Conservation (phyloP, 2,113 vertebrate species). For the Numida meleagris region DNA sequence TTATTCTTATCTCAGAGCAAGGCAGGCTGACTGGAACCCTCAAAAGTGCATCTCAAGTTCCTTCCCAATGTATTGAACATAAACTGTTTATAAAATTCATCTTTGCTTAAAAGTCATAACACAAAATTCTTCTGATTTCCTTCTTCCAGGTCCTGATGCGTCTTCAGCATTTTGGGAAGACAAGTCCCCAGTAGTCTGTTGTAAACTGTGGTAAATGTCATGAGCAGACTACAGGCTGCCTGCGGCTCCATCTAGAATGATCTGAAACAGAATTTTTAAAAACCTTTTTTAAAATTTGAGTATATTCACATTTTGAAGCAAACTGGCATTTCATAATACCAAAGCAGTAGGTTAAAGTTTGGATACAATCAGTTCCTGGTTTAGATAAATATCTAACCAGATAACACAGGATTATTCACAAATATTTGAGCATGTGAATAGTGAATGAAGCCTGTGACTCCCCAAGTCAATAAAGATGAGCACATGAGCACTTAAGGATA, state of each 20-base stretch:
- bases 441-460: slow-evolving; percentile 36
- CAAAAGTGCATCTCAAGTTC: slow-evolving; percentile 19
- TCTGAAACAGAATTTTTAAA: slow-evolving; percentile 67
- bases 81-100: slow-evolving; percentile 13
- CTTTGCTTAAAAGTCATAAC: slow-evolving; percentile 5
- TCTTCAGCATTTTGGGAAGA: neutral
- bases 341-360: slow-evolving; percentile 59
- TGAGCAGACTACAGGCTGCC: slow-evolving; percentile 66
- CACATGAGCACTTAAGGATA: neutral
- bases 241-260: slow-evolving; percentile 72
- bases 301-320: slow-evolving; percentile 31
- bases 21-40: neutral
- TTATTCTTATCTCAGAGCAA: neutral
- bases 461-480: slow-evolving; percentile 22
- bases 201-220: slow-evolving; percentile 44
- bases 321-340: slow-evolving; percentile 39
- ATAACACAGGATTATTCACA: slow-evolving; percentile 53
- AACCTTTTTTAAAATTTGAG: slow-evolving; percentile 37
- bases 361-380: slow-evolving; percentile 22
- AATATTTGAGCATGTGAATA: slow-evolving; percentile 65
- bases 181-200: neutral
- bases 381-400: slow-evolving; percentile 59
- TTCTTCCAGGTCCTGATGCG: neutral
- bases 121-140: slow-evolving; percentile 31
- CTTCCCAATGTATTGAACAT: neutral